Conservation (phyloP, 2,113 vertebrate species). For the Turnix velox region DNA sequence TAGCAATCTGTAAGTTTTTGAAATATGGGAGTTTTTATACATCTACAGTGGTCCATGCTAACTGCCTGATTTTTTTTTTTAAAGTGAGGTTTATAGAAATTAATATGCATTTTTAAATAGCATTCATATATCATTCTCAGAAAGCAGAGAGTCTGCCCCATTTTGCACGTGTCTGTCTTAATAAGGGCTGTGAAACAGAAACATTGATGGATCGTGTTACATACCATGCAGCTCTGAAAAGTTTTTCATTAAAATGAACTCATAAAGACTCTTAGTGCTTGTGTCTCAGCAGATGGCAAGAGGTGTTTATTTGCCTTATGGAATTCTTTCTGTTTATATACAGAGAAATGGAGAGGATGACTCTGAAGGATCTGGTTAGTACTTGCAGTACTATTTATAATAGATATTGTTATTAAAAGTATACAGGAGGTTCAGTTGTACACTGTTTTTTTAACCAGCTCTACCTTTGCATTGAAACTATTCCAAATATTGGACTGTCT, state of each 20-base stretch:
- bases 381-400: neutral
- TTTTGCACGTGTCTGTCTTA: neutral
- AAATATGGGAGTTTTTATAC: neutral
- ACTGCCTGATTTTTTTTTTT: neutral
- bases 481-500: neutral
- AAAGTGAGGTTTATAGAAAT: conserved; percentile 9
- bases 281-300: conserved; percentile 39
- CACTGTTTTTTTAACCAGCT: neutral
- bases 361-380: neutral
- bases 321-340: conserved; percentile 37
- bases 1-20: conserved; percentile 6
- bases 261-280: conserved; percentile 9
- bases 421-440: neutral
- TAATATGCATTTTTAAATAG: conserved; percentile 7
- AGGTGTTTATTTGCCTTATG: conserved; percentile 56
- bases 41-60: neutral
- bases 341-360: neutral
- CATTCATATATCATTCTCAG: neutral
- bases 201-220: neutral
- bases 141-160: neutral
- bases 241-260: conserved; percentile 52
- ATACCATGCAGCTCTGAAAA: neutral
- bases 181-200: neutral
- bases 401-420: neutral
- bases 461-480: neutral